Evolutionary conservation across 2,113 vertebrate genomes (phyloP).

Genomic region (Bostrychus sinensis): DNA sequence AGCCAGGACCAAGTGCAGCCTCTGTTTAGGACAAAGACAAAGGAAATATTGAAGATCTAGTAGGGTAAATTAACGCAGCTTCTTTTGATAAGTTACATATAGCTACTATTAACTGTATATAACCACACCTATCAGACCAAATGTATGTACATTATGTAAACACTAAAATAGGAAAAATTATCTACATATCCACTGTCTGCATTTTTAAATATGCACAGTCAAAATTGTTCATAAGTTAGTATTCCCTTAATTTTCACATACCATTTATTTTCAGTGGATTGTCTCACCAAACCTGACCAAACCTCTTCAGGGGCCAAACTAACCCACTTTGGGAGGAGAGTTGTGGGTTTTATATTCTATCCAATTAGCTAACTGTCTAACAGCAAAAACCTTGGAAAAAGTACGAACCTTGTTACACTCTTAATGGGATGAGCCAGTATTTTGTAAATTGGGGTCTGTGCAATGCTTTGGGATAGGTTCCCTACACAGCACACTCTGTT

Average conservation of each 20-base stretch:
- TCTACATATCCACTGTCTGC: no score
- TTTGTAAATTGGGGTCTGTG: background rate
- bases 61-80: no score
- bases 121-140: no score
- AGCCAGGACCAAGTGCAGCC: constrained; percentile 27
- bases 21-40: constrained; percentile 5
- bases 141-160: no score
- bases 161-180: no score
- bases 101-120: no score
- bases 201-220: no score
- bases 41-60: constrained; percentile 25
- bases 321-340: no score
- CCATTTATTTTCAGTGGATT: no score
- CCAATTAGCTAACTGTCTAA: background rate
- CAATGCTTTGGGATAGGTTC: background rate
- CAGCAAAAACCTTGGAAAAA: background rate
- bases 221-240: no score
- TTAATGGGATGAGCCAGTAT: background rate
- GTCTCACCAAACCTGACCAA: background rate
- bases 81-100: no score
- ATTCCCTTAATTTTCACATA: no score
- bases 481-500: background rate
- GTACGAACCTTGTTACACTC: background rate
- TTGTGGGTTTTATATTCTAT: background rate
- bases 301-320: background rate